phyloP scores from a whole-genome alignment of 2,113 vertebrate genomes.

The Tragulus kanchil region DNA sequence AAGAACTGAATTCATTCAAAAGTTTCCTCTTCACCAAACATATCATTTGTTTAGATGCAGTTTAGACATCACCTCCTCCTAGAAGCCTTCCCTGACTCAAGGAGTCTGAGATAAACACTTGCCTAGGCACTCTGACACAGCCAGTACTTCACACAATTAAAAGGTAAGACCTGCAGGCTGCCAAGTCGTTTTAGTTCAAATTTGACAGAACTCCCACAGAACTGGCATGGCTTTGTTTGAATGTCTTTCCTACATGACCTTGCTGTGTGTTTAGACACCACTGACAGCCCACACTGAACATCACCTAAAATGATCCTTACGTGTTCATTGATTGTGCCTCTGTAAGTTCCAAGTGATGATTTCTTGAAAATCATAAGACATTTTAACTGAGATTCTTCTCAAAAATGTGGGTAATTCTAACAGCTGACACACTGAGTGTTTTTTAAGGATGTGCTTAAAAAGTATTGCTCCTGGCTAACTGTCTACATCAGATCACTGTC shows the following conservation, averaged over 20 bases:
- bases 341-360: not conserved
- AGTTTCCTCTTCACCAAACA: not conserved
- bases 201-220: not conserved
- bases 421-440: not conserved
- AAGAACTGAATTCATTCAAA: not conserved
- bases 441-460: constrained; percentile 16
- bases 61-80: not conserved
- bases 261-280: not conserved
- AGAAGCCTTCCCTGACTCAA: not conserved
- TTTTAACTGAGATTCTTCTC: constrained; percentile 50
- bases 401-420: constrained; percentile 3
- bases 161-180: not conserved
- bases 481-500: constrained; percentile 73
- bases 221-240: not conserved
- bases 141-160: not conserved
- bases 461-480: constrained; percentile 24
- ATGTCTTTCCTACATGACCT: not conserved
- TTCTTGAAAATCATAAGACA: not conserved
- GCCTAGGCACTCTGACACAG: not conserved
- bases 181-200: not conserved
- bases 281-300: not conserved
- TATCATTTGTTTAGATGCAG: not conserved
- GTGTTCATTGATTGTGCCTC: not conserved
- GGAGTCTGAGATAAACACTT: not conserved
- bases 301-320: not conserved